These are phyloP conservation scores for Paracanthobrama guichenoti DNA, from an alignment of 2,113 vertebrate genomes.

Conservation along the genomic window DNA sequence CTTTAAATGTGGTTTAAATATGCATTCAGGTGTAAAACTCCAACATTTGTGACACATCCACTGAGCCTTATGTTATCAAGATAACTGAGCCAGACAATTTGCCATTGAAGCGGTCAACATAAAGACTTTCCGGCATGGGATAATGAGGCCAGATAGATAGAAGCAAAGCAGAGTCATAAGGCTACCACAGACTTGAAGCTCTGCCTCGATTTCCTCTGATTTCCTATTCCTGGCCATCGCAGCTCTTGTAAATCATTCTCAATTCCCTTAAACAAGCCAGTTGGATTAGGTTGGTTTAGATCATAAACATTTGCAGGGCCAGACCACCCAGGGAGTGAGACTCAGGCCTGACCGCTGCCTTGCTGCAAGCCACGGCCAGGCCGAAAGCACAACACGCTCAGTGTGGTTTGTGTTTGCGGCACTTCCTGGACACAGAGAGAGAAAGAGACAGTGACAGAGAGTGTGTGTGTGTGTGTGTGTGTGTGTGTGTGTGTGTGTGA, in stretches of 20 bases:
- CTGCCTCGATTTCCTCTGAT: constrained; percentile 73
- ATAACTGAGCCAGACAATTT: constrained; percentile 51
- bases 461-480: constrained; percentile 38
- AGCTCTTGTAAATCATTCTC: constrained; percentile 83
- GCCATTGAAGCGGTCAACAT: constrained; percentile 19
- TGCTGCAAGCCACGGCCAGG: constrained; percentile 57
- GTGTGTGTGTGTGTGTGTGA: constrained; percentile 28
- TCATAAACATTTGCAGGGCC: constrained; percentile 81
- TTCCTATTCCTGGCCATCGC: constrained; percentile 72
- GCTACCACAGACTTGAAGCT: constrained; percentile 69
- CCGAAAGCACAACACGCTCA: constrained; percentile 63
- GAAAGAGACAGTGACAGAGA: constrained; percentile 48
- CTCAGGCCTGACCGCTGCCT: constrained; percentile 52
- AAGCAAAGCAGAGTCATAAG: constrained; percentile 41
- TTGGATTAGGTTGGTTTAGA: constrained; percentile 82
- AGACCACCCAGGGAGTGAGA: constrained; percentile 78
- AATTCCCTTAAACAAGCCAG: constrained; percentile 82
- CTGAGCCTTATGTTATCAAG: constrained; percentile 56
- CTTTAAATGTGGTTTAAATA: not conserved
- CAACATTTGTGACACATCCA: constrained; percentile 53
- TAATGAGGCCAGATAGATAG: constrained; percentile 46
- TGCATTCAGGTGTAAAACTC: constrained; percentile 51
- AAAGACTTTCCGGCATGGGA: constrained; percentile 39
- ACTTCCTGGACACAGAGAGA: constrained; percentile 64
- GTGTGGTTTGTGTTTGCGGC: constrained; percentile 73